Evolutionary conservation across 2,888 invertebrate species (phyloP), one percentile per base, ranked within the genome.

Genomic region (Tillus elongatus): DNA sequence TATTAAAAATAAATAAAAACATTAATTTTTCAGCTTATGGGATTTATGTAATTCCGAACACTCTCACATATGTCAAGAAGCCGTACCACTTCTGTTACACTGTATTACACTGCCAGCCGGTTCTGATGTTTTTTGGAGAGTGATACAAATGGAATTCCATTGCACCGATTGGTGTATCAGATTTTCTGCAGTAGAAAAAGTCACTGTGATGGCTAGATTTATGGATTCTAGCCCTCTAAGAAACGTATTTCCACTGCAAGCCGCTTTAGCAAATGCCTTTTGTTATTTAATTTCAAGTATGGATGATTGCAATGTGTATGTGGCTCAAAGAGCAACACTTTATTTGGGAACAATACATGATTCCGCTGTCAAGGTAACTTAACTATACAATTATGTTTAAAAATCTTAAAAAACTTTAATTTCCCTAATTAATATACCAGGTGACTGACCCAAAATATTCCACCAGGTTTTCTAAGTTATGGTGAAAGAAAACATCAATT

Each of bases 141-240:
- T 93, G n/a, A 80, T 98, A 36, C 87, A 96, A 58, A 86, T 89
- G 54, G 88, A 91, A 60, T 99, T 97, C 68, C 91, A 92, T 50
- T 82, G 80, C 58, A 72, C 75, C 4, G 89, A 93, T 64, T 91
- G 95, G 84, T 78, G 83, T 45, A 75, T 81, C 11, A 73, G 98
- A 48, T 97, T 96, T 69, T 81, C 86, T 31, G 93, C 97, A 15
- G 96, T 97, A 24, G 98, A 97, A 67, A 74, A 93, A 47, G 92
- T 95, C 19, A 89, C 91, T 19, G 79, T 95, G 37, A 80, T 98
- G 43, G 91, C 92, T 15, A 73, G 85, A 53, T 92, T 95, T 65
- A 85, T 96, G 79, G 92, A 93, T 61, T 80, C 85, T 0, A 86
- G 88, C 1, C 88, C 91, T 0, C 71, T 93, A 15, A 77, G 84